Evolutionary conservation across 2,888 invertebrate genomes (phyloP), one percentile per base, ranked within the genome.

Genomic region (Serrognathus titanus): DNA sequence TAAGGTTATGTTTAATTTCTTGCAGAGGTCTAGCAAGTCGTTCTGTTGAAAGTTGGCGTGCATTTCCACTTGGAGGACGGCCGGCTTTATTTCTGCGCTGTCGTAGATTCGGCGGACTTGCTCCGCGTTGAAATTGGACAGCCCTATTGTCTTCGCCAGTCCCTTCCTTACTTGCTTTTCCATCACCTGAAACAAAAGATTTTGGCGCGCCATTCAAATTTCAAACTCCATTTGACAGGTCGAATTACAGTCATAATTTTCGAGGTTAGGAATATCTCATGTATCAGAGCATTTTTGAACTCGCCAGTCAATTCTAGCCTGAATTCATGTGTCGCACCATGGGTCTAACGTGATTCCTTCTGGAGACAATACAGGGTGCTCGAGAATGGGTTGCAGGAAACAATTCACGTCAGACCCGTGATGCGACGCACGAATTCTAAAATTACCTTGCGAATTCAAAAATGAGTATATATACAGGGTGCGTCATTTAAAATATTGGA

Each of bases 41-140:
- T 78, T 75, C 72, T 92, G 92, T 72, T 90, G 91, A 64, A 89
- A 82, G 72, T 89, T 87, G 0, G 89, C 86, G 69, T 92, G 90
- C 50, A 90, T 76, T 73, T 93, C 92, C 43, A 89, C 82, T 78
- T 88, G 89, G 53, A 90, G 74, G 60, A 88, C 88, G 55, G 87
- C 83, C 2, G 92, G 92, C 71, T 85, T 87, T 45, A 90, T 81
- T 48, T 78, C 80, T 0, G 86, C 82, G 20, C 72, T 73, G 12
- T 83, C 77, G 62, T 85, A 81, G 53, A 92, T 83, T 58, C 81
- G 79, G 60, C 80, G 71, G 52, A 92, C 81, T 78, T 93, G 93
- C 11, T 77, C 71, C 57, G 80, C 80, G 70, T 88, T 90, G 75
- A 89, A 92, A 75, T 93, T 93, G 49, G 92, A 92, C 50, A 92